Evolutionary conservation across 2,888 invertebrate genomes (phyloP).

Genomic region (Oasisia sp.): DNA sequence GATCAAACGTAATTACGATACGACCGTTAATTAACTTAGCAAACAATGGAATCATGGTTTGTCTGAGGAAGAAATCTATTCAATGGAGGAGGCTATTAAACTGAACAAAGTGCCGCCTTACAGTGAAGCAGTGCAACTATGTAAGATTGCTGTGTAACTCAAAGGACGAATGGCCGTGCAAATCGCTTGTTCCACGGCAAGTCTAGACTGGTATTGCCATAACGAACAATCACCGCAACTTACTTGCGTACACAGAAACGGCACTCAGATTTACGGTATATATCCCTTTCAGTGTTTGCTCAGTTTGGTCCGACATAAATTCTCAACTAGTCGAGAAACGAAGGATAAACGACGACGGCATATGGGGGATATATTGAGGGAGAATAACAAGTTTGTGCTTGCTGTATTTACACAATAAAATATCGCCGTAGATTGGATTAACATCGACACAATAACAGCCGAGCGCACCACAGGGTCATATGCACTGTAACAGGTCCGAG

Average conservation of each 20-base stretch:
- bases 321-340: not conserved
- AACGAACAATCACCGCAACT: not conserved
- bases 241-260: not conserved
- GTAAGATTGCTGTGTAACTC: not conserved
- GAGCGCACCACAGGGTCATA: not conserved
- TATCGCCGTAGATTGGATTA: not conserved
- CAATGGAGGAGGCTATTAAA: not conserved
- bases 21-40: not conserved
- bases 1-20: not conserved
- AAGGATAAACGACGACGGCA: not conserved
- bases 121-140: not conserved
- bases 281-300: not conserved
- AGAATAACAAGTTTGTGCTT: slow-evolving; percentile 5
- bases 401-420: slow-evolving; percentile 3
- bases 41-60: not conserved
- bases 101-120: not conserved
- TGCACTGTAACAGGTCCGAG: not conserved
- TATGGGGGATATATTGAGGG: too few relatives aligned
- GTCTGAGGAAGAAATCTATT: not conserved
- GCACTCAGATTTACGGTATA: not conserved
- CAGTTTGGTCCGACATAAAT: not conserved
- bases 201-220: slow-evolving; percentile 1
- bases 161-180: not conserved
- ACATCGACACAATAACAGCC: slow-evolving; percentile 5
- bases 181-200: not conserved